Conservation (phyloP, 2,113 vertebrate species). For the Progne subis region DNA sequence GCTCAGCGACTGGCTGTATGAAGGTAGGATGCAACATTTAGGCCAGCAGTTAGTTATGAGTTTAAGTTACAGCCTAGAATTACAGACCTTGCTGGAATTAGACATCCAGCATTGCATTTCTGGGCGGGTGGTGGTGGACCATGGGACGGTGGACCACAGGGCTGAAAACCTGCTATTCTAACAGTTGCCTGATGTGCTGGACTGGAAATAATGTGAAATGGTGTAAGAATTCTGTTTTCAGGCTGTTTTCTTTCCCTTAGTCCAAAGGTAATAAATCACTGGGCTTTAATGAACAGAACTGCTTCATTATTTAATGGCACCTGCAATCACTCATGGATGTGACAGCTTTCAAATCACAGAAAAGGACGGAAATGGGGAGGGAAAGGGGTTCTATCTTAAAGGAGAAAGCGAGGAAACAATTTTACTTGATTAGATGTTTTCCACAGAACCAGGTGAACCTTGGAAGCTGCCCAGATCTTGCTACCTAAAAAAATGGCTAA, state of each 20-base stretch:
- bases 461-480: background rate
- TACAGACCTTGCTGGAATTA: background rate
- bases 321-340: background rate
- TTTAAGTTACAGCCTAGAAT: background rate
- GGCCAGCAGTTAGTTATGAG: background rate
- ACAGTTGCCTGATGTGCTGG: background rate
- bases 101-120: background rate
- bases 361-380: background rate
- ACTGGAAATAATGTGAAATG: slow-evolving; percentile 22
- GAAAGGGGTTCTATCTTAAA: background rate
- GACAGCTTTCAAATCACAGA: background rate
- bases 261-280: slow-evolving; percentile 46
- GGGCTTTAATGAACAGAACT: slow-evolving; percentile 20
- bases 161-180: background rate
- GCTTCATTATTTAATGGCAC: slow-evolving; percentile 10
- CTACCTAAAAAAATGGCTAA: background rate
- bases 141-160: accelerated
- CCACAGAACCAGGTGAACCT: background rate
- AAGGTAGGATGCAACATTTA: slow-evolving; percentile 80
- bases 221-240: slow-evolving; percentile 9
- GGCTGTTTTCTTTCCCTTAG: slow-evolving; percentile 4
- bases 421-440: background rate
- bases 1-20: slow-evolving; percentile 96
- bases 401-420: background rate
- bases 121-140: no score